A percentile compares a stretch with the other conserved stretches of the same genome.
Evolutionary conservation across 1,140 invertebrate species (phyloP).

Genomic region (Papilio xuthus): DNA sequence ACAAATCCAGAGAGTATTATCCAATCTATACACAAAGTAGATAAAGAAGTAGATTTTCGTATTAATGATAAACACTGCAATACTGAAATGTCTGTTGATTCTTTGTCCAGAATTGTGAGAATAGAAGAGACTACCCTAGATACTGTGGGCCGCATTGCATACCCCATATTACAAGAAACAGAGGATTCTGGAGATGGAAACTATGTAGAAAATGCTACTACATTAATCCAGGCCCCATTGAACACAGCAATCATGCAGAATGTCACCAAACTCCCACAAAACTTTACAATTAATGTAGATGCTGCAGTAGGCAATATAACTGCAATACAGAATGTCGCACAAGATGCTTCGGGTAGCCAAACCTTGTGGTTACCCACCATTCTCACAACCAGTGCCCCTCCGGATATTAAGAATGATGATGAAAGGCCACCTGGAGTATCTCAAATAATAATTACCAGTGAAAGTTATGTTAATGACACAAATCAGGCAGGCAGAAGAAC

Average conservation of each 20-base stretch:
- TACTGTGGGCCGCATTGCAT: constrained; percentile 66
- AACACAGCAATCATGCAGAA: constrained; percentile 76
- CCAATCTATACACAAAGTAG: constrained; percentile 70
- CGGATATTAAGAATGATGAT: constrained; percentile 71
- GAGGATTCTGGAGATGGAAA: constrained; percentile 69
- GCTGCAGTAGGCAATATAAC: constrained; percentile 75
- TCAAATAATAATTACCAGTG: constrained; percentile 78
- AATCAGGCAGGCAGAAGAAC: constrained; percentile 61
- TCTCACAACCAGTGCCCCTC: constrained; percentile 64
- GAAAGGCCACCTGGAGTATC: constrained; percentile 72
- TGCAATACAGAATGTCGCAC: constrained; percentile 76
- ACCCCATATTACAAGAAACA: constrained; percentile 70
- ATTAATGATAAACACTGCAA: constrained; percentile 70
- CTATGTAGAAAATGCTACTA: constrained; percentile 71
- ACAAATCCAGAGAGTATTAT: constrained; percentile 77
- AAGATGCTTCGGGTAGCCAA: constrained; percentile 74
- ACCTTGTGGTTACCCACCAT: constrained; percentile 77
- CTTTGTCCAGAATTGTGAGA: constrained; percentile 69
- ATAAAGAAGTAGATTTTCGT: constrained; percentile 74
- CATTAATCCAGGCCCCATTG: constrained; percentile 74
- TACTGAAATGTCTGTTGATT: constrained; percentile 71
- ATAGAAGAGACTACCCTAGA: constrained; percentile 69
- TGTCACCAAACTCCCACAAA: constrained; percentile 77
- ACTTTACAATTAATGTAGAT: constrained; percentile 78
- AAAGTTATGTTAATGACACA: constrained; percentile 70